Evolutionary conservation across 2,888 invertebrate species (phyloP).

Genomic region (Macrophya alboannulata): DNA sequence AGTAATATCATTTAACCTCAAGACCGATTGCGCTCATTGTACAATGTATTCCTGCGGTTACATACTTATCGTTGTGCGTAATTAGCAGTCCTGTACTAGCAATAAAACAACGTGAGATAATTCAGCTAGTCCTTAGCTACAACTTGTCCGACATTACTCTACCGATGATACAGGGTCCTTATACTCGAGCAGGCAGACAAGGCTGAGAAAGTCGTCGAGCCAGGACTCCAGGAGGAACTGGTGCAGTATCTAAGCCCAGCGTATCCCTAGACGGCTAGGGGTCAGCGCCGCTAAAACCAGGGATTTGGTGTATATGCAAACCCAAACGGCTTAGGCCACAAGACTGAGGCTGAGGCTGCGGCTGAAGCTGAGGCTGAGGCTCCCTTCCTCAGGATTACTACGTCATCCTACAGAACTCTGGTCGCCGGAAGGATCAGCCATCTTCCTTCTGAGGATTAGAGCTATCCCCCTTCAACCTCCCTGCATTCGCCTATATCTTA

Average conservation of each 20-base stretch:
- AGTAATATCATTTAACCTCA: constrained; percentile 11
- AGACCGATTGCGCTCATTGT: not conserved
- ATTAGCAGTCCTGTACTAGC: not conserved
- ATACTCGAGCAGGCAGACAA: constrained; percentile 32
- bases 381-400: constrained; percentile 77
- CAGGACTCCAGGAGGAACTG: constrained; percentile 28
- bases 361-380: constrained; percentile 76
- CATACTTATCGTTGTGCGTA: constrained; percentile 14
- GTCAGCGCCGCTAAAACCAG: constrained; percentile 68
- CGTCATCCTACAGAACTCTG: constrained; percentile 75
- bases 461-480: constrained; percentile 65
- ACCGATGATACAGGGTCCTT: constrained; percentile 15
- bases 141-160: constrained; percentile 16
- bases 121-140: not conserved
- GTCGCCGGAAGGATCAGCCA: constrained; percentile 75
- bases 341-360: constrained; percentile 74
- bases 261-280: constrained; percentile 68
- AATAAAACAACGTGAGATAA: constrained; percentile 23
- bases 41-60: not conserved
- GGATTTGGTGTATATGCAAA: constrained; percentile 76
- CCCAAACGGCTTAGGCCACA: constrained; percentile 77
- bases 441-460: constrained; percentile 73
- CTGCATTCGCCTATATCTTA: constrained; percentile 38
- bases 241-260: constrained; percentile 55
- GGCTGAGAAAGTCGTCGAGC: constrained; percentile 45